Evolutionary conservation across 2,888 invertebrate genomes (phyloP), one percentile per base, ranked within the genome.

Genomic region (Pemphredon lugubris): DNA sequence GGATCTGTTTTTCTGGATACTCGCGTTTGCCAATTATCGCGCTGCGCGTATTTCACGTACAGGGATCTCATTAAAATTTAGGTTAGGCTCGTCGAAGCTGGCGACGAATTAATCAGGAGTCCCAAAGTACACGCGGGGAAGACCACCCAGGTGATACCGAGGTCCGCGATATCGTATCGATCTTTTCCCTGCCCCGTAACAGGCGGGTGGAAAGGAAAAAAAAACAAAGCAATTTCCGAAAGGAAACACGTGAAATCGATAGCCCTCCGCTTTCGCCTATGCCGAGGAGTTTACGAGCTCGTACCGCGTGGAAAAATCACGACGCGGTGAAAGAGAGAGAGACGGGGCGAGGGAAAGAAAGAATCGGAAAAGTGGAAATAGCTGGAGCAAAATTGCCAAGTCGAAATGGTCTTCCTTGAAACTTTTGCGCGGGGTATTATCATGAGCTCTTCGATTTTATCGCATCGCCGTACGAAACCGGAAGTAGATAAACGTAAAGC

Each of bases 221-320:
- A 75, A 78, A 81, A 83, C 67, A 75, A 77, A 68, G 76, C 73
- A 82, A 84, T 84, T 84, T 83, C 81, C 79, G 79, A 79, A 82
- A 77, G 73, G 78, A 78, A 84, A 84, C 79, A 77, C 75, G 77
- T 48, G 77, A 77, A 83, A 84, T 84, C 82, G 81, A 83, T 82
- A 78, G 76, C 60, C 54, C 30, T 16, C 55, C 16, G 66, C 57
- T 44, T 71, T 65, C 68, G 47, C 50, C 58, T 64, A 50, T 53
- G 47, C 69, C 69, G 53, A 60, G 53, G 65, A 65, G 71, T 79
- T 79, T 79, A 77, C 74, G 80, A 75, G 63, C 60, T 42, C 58
- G 44, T 45, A 44, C 61, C 26, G 71, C 58, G 73, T 54, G 68
- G 73, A 81, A 81, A 81, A 80, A 68, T 73, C 79, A 79, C 72